Conservation (phyloP, 2,888 invertebrate genomes). For the Cephalotes varians region DNA sequence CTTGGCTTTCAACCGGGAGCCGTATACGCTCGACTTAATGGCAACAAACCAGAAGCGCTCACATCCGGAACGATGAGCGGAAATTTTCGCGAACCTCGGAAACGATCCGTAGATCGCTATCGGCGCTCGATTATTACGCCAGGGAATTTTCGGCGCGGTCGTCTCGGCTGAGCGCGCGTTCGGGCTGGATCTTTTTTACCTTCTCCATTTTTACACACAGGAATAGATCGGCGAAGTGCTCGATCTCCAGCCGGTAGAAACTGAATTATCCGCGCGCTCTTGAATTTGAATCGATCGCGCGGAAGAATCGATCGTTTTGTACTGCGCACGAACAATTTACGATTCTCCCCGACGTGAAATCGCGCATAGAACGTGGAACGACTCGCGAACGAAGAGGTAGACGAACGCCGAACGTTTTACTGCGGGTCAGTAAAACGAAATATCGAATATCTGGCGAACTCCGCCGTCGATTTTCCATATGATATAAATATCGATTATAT, state of each 20-base stretch:
- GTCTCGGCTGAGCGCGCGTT: not conserved
- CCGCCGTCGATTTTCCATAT: conserved; percentile 9
- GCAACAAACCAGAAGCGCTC: conserved; percentile 28
- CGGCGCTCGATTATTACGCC: conserved; percentile 36
- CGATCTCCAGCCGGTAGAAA: conserved; percentile 25
- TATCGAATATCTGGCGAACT: conserved; percentile 22
- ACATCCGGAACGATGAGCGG: conserved; percentile 2
- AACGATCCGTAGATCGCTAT: conserved; percentile 39
- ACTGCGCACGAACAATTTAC: conserved; percentile 58
- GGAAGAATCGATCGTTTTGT: conserved; percentile 54
- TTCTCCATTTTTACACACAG: not conserved
- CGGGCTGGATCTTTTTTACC: not conserved
- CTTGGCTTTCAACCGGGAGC: not conserved
- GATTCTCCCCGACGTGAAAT: conserved; percentile 51
- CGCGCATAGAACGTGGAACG: conserved; percentile 48
- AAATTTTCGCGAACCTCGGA: conserved; percentile 27
- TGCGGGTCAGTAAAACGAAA: conserved; percentile 16
- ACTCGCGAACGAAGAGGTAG: conserved; percentile 19
- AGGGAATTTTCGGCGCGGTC: conserved; percentile 20
- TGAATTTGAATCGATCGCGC: conserved; percentile 49
- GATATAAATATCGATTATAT: not conserved
- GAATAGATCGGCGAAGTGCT: conserved; percentile 29
- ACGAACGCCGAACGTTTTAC: conserved; percentile 21
- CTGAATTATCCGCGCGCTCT: conserved; percentile 41
- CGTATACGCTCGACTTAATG: conserved; percentile 22